These are phyloP conservation scores for Branchellion lobata DNA, from an alignment of 2,888 invertebrate species.

Conservation along the genomic window DNA sequence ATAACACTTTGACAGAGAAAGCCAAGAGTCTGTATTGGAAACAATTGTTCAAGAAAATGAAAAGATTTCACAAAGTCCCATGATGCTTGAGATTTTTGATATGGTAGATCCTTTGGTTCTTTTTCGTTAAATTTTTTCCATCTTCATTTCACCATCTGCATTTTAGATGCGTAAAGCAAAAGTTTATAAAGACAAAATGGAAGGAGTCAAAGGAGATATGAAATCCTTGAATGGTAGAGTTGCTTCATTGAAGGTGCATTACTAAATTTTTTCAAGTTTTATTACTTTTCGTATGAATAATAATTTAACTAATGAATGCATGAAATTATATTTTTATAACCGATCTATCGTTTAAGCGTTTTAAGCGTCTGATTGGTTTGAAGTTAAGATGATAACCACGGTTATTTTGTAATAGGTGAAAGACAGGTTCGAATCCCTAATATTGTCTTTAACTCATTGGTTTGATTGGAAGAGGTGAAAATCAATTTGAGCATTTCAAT, in stretches of 20 bases:
- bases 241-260: not conserved
- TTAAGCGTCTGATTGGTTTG: too few species aligned
- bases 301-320: too few species aligned
- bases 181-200: slow-evolving; percentile 10
- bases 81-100: not conserved
- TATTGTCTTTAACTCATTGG: too few species aligned
- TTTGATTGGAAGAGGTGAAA: too few species aligned
- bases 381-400: too few species aligned
- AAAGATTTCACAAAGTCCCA: not conserved
- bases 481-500: too few species aligned
- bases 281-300: too few species aligned
- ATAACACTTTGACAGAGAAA: slow-evolving; percentile 2
- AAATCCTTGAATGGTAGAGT: not conserved
- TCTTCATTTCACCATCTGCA: not conserved
- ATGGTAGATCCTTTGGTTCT: not conserved
- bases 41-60: not conserved
- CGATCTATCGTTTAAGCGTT: not conserved
- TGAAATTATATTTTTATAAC: too few species aligned
- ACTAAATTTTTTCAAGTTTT: not conserved
- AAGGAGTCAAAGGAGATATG: not conserved
- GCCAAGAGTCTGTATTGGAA: slow-evolving; percentile 2
- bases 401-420: too few species aligned
- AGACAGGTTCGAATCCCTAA: too few species aligned
- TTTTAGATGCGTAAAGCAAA: not conserved
- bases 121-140: not conserved